These are phyloP conservation scores for Ascaphus truei DNA, from an alignment of 2,113 vertebrate species.

Conservation along the genomic window DNA sequence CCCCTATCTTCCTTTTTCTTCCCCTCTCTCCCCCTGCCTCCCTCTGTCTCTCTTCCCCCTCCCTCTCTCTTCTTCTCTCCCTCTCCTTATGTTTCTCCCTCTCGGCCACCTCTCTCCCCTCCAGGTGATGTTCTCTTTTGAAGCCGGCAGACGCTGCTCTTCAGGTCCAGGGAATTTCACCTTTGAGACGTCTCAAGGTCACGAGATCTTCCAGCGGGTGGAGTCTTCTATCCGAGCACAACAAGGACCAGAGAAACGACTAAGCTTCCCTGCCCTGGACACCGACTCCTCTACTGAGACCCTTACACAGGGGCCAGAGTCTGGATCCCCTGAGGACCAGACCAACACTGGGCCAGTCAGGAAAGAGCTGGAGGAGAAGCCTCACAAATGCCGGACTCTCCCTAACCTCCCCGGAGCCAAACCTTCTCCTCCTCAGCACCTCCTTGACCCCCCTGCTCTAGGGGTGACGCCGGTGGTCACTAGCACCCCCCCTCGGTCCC, in stretches of 20 bases:
- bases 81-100: too few species aligned
- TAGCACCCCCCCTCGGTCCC: slow-evolving; percentile 48
- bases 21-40: too few species aligned
- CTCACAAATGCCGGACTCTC: slow-evolving; percentile 64
- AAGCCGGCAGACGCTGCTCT: slow-evolving; percentile 89
- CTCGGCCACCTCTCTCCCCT: too few species aligned
- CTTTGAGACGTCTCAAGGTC: slow-evolving; percentile 93
- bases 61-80: too few species aligned
- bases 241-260: slow-evolving; percentile 72
- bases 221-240: slow-evolving; percentile 85
- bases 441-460: not conserved
- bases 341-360: slow-evolving; percentile 17
- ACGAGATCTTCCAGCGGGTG: slow-evolving; percentile 88
- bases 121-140: slow-evolving; percentile 97
- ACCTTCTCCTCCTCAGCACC: not conserved
- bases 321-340: not conserved
- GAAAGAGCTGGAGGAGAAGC: slow-evolving; percentile 35
- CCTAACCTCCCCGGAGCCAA: slow-evolving; percentile 40
- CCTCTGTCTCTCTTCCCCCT: too few species aligned
- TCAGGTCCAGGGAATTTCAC: slow-evolving; percentile 95
- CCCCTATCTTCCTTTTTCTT: too few species aligned
- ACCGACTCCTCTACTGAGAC: slow-evolving; percentile 43
- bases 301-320: not conserved
- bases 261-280: slow-evolving; percentile 59
- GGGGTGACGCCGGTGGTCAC: slow-evolving; percentile 37